Conservation (phyloP, 2,888 invertebrate genomes). For the Steinernema carpocapsae region DNA sequence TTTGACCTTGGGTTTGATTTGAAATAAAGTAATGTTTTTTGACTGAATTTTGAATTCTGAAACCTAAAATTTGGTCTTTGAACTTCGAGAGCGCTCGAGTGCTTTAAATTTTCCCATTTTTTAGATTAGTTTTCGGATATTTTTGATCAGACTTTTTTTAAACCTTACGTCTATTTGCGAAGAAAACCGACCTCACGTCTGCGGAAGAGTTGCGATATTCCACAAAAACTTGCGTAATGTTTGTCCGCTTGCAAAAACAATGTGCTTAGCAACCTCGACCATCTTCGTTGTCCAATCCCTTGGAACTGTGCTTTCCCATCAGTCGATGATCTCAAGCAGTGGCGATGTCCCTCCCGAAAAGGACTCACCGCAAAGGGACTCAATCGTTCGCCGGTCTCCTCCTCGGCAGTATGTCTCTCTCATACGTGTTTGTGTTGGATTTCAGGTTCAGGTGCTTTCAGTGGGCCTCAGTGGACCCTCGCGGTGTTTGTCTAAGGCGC, state of each 20-base stretch:
- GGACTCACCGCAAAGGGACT: not conserved
- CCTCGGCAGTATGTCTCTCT: not conserved
- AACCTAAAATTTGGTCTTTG: too few species aligned
- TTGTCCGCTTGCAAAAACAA: constrained; percentile 19
- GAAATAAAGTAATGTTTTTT: too few species aligned
- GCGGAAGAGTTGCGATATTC: not conserved
- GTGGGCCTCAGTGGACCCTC: constrained; percentile 26
- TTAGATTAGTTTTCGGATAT: too few species aligned
- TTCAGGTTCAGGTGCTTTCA: constrained; percentile 34
- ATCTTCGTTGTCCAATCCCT: not conserved
- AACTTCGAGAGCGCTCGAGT: too few species aligned
- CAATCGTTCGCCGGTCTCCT: not conserved
- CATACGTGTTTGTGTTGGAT: constrained; percentile 34
- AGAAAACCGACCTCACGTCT: too few species aligned
- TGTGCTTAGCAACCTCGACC: constrained; percentile 7
- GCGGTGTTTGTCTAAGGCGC: constrained; percentile 30
- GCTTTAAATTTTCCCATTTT: too few species aligned
- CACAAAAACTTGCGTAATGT: constrained; percentile 23
- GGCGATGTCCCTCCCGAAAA: not conserved
- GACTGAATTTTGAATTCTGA: too few species aligned
- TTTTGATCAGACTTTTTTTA: too few species aligned
- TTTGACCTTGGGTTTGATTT: too few species aligned
- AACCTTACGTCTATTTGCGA: too few species aligned
- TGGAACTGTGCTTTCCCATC: constrained; percentile 19
- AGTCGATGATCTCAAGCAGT: not conserved